A percentile compares a stretch with the other conserved stretches of the same genome.
phyloP scores from a whole-genome alignment of 2,113 vertebrate species.

The Trichomycterus rosablanca region DNA sequence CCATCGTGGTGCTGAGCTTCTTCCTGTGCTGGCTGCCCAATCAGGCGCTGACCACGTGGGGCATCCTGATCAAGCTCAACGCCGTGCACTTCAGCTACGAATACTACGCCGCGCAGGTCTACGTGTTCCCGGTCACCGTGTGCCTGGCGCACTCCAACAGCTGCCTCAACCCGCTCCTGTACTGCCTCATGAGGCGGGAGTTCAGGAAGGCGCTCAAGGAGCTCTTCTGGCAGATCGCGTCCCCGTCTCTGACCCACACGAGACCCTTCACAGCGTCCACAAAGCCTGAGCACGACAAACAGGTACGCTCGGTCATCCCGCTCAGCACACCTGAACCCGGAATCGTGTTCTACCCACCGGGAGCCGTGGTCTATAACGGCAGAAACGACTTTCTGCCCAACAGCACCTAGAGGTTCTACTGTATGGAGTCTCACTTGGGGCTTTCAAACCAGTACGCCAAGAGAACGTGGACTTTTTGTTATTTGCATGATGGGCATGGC shows the following conservation, averaged over 20 bases:
- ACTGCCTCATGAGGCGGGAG: conserved; percentile 91
- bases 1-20: conserved; percentile 87
- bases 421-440: too few relatives aligned
- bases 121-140: conserved; percentile 87
- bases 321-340: conserved; percentile 54
- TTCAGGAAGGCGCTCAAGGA: conserved; percentile 86
- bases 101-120: conserved; percentile 87
- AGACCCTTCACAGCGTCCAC: conserved; percentile 80
- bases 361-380: conserved; percentile 75
- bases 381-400: conserved; percentile 75
- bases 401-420: conserved; percentile 56
- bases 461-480: too few relatives aligned
- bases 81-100: conserved; percentile 82
- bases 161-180: conserved; percentile 91
- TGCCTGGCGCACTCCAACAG: conserved; percentile 96
- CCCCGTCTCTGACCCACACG: conserved; percentile 75
- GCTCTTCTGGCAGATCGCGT: conserved; percentile 82
- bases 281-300: conserved; percentile 79
- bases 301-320: conserved; percentile 58
- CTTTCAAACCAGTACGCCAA: too few relatives aligned
- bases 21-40: conserved; percentile 97
- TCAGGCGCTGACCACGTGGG: conserved; percentile 89
- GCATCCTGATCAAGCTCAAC: conserved; percentile 92
- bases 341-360: conserved; percentile 77
- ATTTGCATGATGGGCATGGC: too few relatives aligned